A percentile compares a stretch with the other conserved stretches of the same genome.
Conservation (phyloP, 2,113 vertebrate species). For the Lipotes vexillifer region DNA sequence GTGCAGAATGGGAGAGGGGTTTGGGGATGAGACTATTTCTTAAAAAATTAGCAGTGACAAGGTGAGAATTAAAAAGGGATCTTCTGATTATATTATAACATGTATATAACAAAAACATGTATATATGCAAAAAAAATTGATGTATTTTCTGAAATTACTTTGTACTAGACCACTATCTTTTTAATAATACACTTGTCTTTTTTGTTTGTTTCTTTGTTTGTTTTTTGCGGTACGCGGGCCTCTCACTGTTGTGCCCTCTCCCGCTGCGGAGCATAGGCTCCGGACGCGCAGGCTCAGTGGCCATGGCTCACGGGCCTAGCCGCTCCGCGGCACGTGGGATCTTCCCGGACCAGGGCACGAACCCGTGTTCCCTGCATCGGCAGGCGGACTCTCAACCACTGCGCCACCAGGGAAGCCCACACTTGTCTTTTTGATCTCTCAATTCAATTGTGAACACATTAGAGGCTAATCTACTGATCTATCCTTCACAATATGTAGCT, state of each 20-base stretch:
- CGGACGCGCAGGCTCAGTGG: too few species aligned
- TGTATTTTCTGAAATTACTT: neutral
- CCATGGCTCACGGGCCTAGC: too few species aligned
- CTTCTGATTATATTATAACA: neutral
- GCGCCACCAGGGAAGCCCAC: too few species aligned
- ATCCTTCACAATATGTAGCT: neutral
- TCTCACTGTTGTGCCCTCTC: too few species aligned
- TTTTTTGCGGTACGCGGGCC: too few species aligned
- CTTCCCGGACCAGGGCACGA: too few species aligned
- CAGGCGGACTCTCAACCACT: too few species aligned
- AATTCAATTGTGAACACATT: neutral
- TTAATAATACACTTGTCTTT: neutral
- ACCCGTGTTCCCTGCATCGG: too few species aligned
- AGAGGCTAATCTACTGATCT: neutral
- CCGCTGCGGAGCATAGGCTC: too few species aligned
- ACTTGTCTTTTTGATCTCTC: neutral
- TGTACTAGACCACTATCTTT: neutral
- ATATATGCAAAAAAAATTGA: neutral
- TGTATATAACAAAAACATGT: neutral
- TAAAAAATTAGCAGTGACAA: neutral
- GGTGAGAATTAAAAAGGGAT: neutral
- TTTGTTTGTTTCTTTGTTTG: neutral
- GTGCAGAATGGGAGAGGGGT: neutral
- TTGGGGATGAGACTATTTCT: neutral
- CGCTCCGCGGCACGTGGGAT: too few species aligned